These are phyloP conservation scores for Palythoa caribaeorum DNA, from an alignment of 92 coral and sea anemone genomes.

Conservation along the genomic window DNA sequence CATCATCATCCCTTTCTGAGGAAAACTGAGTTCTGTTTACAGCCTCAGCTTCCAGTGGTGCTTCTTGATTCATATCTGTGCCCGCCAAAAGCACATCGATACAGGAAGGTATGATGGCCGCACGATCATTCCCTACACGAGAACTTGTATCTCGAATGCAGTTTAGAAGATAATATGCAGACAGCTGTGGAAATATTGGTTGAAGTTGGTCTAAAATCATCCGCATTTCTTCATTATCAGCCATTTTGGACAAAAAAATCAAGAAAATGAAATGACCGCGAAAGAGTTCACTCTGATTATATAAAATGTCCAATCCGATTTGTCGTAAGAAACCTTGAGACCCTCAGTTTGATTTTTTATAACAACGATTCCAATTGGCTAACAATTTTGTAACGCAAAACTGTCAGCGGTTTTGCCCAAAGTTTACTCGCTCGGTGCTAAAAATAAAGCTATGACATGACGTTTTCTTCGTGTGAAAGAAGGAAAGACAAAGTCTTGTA, in stretches of 20 bases:
- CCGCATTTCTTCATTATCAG: slow-evolving; percentile 45
- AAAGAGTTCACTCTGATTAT: background rate
- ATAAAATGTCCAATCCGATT: slow-evolving; percentile 55
- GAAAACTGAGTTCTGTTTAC: background rate
- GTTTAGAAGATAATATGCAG: slow-evolving; percentile 50
- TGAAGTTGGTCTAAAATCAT: slow-evolving; percentile 72
- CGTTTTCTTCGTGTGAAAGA: background rate
- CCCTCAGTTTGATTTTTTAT: background rate
- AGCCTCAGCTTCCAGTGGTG: background rate
- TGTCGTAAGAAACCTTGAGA: background rate
- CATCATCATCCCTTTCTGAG: slow-evolving; percentile 63
- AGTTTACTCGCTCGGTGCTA: slow-evolving; percentile 24
- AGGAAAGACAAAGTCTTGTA: background rate
- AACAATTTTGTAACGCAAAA: background rate
- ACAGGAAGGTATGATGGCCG: slow-evolving; percentile 69
- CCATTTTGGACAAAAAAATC: background rate
- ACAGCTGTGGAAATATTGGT: slow-evolving; percentile 89
- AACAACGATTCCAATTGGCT: slow-evolving; percentile 17
- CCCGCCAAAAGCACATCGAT: slow-evolving; percentile 62
- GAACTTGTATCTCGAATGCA: slow-evolving; percentile 71
- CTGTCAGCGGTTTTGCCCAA: slow-evolving; percentile 49
- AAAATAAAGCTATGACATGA: slow-evolving; percentile 61
- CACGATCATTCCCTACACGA: slow-evolving; percentile 74
- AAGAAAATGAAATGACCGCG: background rate
- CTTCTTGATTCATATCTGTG: slow-evolving; percentile 18